Base-by-base conservation (phyloP, 2,113 vertebrate species). In the Bambusicola thoracicus region DNA sequence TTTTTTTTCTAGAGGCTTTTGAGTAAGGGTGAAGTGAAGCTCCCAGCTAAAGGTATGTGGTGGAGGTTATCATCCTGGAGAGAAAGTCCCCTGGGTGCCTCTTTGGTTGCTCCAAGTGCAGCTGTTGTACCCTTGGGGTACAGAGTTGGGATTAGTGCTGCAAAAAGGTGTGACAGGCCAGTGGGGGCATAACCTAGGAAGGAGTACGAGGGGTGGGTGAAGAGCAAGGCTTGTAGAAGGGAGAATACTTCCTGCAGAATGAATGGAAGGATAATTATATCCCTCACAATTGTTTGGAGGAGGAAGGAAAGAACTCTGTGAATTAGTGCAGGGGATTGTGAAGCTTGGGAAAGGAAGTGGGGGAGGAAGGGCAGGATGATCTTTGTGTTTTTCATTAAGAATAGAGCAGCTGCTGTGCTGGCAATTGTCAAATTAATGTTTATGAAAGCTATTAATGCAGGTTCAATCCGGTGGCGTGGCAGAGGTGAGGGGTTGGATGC, bases 331-430 rank as follows among this genome's bases (percentile, higher is more conserved):
- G 73, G 76, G 94, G 93, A 96, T 96, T 97, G 96, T 96, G 76
- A 92, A 93, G 91, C 96, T 96, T 96, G 96, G 96, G 97, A 97
- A 97, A 97, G 97, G 96, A 97, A 96, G 92, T 1, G 3, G 81
- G 83, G 89, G 92, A 95, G 96, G 95, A 94, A 97, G 95, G 90
- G 95, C 96, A 96, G 96, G 95, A 96, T 93, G 95, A 94, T 94
- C 96, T 97, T 97, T 97, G 96, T 97, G 76, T 96, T 97, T 96
- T 95, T 96, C 95, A 94, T 97, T 94, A 97, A 87, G 94, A 96
- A 95, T 94, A 94, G 95, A 97, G 76, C 93, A 96, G 95, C 96
- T 97, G 97, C 74, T 93, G 51, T 87, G 85, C 91, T 96, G 91
- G 84, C 91, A 90, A 87, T 91, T 96, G 90, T 96, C 89, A 93